phyloP scores from a whole-genome alignment of 2,888 invertebrate genomes.

The Pollenia labialis region DNA sequence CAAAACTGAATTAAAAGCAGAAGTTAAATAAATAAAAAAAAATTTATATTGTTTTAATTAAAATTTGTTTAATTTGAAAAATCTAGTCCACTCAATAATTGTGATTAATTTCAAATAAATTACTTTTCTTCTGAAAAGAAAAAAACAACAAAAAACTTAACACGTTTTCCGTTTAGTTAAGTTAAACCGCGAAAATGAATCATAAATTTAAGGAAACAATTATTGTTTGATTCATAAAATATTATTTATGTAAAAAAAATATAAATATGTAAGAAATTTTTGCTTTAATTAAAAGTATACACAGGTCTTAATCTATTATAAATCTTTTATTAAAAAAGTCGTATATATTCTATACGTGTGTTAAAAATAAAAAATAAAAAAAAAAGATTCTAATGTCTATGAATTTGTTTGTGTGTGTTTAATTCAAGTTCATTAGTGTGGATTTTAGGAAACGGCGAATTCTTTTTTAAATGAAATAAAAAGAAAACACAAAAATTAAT shows the following conservation, averaged over 20 bases:
- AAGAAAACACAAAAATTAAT: constrained; percentile 31
- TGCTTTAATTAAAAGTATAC: too few species aligned
- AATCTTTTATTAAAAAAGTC: neutral
- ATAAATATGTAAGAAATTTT: neutral
- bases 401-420: neutral
- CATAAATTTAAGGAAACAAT: neutral
- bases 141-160: neutral
- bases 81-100: neutral
- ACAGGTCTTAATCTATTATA: neutral
- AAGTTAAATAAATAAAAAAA: too few species aligned
- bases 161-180: constrained; percentile 46
- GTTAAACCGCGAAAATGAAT: neutral
- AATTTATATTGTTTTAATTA: too few species aligned
- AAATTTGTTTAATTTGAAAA: too few species aligned
- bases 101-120: constrained; percentile 14
- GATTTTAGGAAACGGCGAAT: constrained; percentile 23
- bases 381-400: neutral
- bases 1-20: too few species aligned
- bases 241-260: neutral
- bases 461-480: constrained; percentile 6
- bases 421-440: constrained; percentile 21
- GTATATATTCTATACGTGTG: neutral
- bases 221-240: neutral
- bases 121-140: constrained; percentile 9
- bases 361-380: neutral